Conservation (phyloP, 2,797 vertebrate genomes). For the Anguilla pacifica region DNA sequence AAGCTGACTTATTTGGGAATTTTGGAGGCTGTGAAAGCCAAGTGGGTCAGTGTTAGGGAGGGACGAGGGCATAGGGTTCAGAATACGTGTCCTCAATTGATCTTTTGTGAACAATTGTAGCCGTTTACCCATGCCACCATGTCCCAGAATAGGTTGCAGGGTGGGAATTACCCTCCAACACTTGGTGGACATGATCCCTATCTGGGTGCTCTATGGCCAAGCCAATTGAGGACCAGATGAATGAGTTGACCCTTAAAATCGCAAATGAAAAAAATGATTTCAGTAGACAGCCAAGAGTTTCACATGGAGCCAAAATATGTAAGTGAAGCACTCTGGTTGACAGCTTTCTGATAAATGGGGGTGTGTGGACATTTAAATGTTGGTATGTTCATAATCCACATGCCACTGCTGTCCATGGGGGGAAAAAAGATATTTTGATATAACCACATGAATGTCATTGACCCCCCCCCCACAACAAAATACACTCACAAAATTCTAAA, state of each 20-base stretch:
- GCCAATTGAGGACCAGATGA: not conserved
- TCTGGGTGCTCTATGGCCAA: not conserved
- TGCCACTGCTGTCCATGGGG: not conserved
- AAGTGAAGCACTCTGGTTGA: not conserved
- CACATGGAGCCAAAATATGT: not conserved
- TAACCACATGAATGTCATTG: not conserved
- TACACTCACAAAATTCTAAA: not conserved
- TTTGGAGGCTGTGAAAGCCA: not conserved
- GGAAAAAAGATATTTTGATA: not conserved
- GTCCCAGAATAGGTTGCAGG: not conserved
- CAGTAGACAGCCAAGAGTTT: not conserved
- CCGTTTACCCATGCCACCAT: not conserved
- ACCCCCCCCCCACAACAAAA: not conserved
- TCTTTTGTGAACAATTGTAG: not conserved
- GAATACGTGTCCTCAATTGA: conserved; percentile 11
- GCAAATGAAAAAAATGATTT: not conserved
- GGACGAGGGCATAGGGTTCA: not conserved
- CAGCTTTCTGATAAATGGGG: not conserved
- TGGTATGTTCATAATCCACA: not conserved
- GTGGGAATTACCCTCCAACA: not conserved
- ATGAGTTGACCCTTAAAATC: not conserved
- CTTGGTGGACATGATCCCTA: not conserved
- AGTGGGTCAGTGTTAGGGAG: not conserved
- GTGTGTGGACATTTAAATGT: not conserved
- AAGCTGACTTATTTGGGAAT: not conserved